phyloP scores from a whole-genome alignment of 2,888 invertebrate species.

The Arctia plantaginis region DNA sequence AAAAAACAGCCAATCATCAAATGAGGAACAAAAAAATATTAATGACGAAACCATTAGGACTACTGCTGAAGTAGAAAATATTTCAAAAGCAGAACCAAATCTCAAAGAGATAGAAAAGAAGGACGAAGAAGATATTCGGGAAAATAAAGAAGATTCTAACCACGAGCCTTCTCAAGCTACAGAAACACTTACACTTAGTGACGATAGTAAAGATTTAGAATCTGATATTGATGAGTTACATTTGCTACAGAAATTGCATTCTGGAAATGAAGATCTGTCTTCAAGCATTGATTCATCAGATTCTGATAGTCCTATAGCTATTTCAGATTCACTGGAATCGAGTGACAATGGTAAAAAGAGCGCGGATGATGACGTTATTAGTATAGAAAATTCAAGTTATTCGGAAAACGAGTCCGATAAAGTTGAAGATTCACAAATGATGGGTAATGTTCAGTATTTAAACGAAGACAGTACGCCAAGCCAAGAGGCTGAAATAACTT shows the following conservation, averaged over 20 bases:
- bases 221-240: conserved; percentile 78
- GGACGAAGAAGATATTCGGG: conserved; percentile 16
- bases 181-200: conserved; percentile 60
- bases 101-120: conserved; percentile 20
- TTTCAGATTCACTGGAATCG: conserved; percentile 72
- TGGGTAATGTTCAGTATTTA: conserved; percentile 3
- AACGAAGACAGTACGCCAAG: not conserved
- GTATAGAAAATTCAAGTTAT: conserved; percentile 81
- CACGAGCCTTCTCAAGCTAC: conserved; percentile 29
- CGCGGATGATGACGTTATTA: conserved; percentile 65
- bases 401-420: conserved; percentile 69
- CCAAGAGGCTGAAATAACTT: conserved; percentile 20
- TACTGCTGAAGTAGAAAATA: not conserved
- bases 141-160: conserved; percentile 27
- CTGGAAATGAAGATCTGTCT: conserved; percentile 63
- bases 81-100: conserved; percentile 24
- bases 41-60: conserved; percentile 26
- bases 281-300: conserved; percentile 69
- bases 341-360: conserved; percentile 59
- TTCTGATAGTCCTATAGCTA: conserved; percentile 70
- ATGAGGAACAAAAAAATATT: conserved; percentile 26
- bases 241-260: conserved; percentile 74
- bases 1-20: conserved; percentile 42
- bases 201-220: conserved; percentile 62
- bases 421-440: conserved; percentile 5